Base-by-base conservation (phyloP, 2,113 vertebrate genomes). In the Lucifuga dentata region DNA sequence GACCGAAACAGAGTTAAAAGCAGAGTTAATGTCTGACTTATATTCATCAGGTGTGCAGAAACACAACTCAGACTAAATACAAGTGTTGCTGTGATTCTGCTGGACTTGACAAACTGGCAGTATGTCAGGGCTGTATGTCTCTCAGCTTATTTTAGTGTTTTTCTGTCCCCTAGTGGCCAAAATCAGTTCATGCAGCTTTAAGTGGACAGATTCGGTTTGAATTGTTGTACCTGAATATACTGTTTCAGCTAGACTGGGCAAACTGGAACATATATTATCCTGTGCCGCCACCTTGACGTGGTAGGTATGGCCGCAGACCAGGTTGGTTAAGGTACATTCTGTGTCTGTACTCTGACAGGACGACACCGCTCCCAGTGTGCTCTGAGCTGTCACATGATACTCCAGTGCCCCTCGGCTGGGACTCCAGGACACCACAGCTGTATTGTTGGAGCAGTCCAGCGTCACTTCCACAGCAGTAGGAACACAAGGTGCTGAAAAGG, bases 401-500 rank as follows among this genome's bases (percentile, higher is more conserved):
- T 21, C 79, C 56, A 86, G 5, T 11, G 92, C 91, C 9, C 91
- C 92, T 1, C 38, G 4, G 73, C 89, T 92, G 46, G 57, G 40
- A 5, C 65, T 83, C 93, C 93, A 94, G 24, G 85, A 82, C 40
- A 93, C 90, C 0, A 51, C 5, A 0, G 86, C 92, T 24, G 83
- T 8, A 21, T 92, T 89, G 11, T 26, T 59, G 11, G 68, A 52
- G 64, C 93, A 94, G 57, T 90, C 40, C 29, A 92, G 36, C 5
- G 16, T 3, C 15, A 86, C 83, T 1, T 55, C 24, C 62, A 94
- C 84, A 20, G 83, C 77, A 29, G 71, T 62, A 0, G 93, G 93
- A 69, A 90, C 70, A 50, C 93, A 94, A 5, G 93, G 93, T 16
- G 82, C 93, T 94, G 75, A 63, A 38, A 51, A 19, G 77, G 24